Conservation (phyloP, 2,888 invertebrate species). For the Pseudolycoriella hygida region DNA sequence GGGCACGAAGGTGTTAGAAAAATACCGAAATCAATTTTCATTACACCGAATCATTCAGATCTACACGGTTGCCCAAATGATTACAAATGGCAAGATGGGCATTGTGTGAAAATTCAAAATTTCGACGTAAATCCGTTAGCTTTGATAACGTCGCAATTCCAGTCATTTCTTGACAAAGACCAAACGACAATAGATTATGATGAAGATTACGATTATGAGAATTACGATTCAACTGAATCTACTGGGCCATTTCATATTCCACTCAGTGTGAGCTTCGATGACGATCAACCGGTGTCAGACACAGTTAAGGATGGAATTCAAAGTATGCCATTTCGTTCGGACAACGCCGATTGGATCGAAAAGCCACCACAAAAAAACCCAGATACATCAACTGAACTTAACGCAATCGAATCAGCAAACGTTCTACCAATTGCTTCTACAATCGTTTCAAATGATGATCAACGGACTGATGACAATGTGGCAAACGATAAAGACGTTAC, state of each 20-base stretch:
- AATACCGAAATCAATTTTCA: constrained; percentile 8
- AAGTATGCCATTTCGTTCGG: not conserved
- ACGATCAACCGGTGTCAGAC: not conserved
- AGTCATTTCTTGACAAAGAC: not conserved
- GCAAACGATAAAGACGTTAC: too few species aligned
- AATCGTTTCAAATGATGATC: too few species aligned
- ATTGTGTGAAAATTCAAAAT: constrained; percentile 1
- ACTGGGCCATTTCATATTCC: constrained; percentile 3
- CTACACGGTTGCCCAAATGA: constrained; percentile 1
- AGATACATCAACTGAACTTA: too few species aligned
- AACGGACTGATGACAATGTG: too few species aligned
- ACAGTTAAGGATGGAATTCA: not conserved
- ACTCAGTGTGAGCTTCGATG: constrained; percentile 1
- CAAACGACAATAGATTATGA: not conserved
- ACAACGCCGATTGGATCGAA: not conserved
- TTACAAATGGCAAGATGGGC: constrained; percentile 4
- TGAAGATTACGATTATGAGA: constrained; percentile 4
- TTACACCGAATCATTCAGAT: constrained; percentile 6
- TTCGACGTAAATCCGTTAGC: constrained; percentile 1
- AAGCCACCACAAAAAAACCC: not conserved
- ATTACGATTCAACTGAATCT: constrained; percentile 5
- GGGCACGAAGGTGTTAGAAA: constrained; percentile 5
- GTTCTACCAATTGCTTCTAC: too few species aligned
- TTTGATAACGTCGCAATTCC: constrained; percentile 3
- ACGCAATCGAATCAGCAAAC: too few species aligned